phyloP scores from a whole-genome alignment of 2,797 vertebrate species.

The Intellagama lesueurii region DNA sequence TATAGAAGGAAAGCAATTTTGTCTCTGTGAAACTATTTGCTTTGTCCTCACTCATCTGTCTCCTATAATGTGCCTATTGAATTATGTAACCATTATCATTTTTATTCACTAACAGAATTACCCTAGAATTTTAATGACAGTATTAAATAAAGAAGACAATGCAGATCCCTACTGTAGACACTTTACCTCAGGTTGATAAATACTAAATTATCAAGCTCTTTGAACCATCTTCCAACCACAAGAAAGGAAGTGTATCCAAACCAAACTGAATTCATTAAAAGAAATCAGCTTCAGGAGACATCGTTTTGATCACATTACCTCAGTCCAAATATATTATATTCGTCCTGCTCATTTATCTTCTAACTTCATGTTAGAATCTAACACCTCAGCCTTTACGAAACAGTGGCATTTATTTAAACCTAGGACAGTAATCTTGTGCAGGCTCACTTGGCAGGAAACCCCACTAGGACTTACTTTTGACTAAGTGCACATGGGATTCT shows the following conservation, averaged over 20 bases:
- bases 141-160: conserved; percentile 73
- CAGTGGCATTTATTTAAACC: conserved; percentile 47
- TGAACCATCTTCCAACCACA: conserved; percentile 69
- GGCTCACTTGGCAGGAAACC: background rate
- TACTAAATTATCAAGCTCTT: conserved; percentile 67
- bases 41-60: conserved; percentile 47
- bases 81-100: conserved; percentile 65
- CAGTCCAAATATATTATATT: conserved; percentile 59
- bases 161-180: conserved; percentile 66
- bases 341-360: conserved; percentile 60
- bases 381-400: conserved; percentile 44
- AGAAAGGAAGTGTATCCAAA: conserved; percentile 61
- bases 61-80: conserved; percentile 60
- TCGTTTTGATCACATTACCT: conserved; percentile 56
- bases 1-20: conserved; percentile 16
- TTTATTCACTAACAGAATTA: conserved; percentile 57
- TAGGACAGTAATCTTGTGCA: conserved; percentile 23
- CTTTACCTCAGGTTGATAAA: conserved; percentile 69
- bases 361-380: background rate
- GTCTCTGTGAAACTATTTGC: conserved; percentile 17
- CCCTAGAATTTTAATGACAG: conserved; percentile 65
- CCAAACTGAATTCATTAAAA: conserved; percentile 68
- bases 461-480: conserved; percentile 1
- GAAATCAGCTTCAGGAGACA: conserved; percentile 60
- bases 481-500: background rate